Evolutionary conservation across 2,797 vertebrate genomes (phyloP).

Genomic region (Babyrousa celebensis): DNA sequence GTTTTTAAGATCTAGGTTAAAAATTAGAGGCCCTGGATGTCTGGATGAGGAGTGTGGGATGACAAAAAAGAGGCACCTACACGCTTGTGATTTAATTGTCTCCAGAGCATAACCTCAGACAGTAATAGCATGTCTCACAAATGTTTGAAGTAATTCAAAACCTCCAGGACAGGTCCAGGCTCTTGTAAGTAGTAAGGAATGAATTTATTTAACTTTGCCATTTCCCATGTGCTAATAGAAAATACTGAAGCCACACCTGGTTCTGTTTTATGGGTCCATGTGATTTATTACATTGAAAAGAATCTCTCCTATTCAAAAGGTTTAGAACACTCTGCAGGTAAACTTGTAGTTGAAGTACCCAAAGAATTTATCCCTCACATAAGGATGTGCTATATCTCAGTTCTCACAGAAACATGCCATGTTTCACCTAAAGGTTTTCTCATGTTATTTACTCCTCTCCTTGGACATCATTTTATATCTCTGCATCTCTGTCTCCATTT

Average conservation of each 20-base stretch:
- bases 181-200: not conserved
- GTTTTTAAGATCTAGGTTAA: not conserved
- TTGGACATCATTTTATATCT: not conserved
- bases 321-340: not conserved
- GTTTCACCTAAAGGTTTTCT: not conserved
- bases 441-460: not conserved
- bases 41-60: not conserved
- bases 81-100: not conserved
- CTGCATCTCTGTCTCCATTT: not conserved
- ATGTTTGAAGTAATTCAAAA: not conserved
- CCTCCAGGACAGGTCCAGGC: not conserved
- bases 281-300: not conserved
- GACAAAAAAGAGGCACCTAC: accelerated
- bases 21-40: not conserved
- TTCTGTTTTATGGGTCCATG: not conserved
- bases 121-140: not conserved
- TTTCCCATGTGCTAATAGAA: not conserved
- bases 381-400: not conserved
- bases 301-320: not conserved
- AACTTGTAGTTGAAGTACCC: not conserved
- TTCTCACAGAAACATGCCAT: not conserved
- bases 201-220: not conserved
- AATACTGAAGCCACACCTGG: not conserved
- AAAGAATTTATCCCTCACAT: not conserved
- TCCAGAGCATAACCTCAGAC: not conserved